Evolutionary conservation across 1,140 invertebrate species (phyloP).

Genomic region (Drepana arcuata): DNA sequence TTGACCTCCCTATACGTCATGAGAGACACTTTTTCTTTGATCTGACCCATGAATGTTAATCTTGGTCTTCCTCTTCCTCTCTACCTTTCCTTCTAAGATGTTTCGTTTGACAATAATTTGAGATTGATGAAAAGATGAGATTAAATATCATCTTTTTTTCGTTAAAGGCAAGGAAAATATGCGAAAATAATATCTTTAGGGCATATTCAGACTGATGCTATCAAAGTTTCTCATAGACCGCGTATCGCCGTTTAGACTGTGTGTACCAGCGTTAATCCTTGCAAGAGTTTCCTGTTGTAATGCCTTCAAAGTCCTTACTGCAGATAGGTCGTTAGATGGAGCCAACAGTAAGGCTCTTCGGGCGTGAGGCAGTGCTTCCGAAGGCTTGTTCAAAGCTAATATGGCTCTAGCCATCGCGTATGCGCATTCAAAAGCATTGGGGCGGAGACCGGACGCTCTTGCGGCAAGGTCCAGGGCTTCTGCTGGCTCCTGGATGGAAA

Average conservation of each 20-base stretch:
- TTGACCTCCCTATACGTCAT: too few species aligned
- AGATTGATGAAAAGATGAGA: too few species aligned
- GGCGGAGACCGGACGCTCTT: conserved; percentile 85
- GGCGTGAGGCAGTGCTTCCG: conserved; percentile 72
- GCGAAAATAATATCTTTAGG: too few species aligned
- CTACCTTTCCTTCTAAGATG: too few species aligned
- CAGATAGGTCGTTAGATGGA: conserved; percentile 37
- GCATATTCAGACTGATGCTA: conserved; percentile 58
- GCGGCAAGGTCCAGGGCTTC: conserved; percentile 91
- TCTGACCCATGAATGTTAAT: too few species aligned
- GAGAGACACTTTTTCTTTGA: too few species aligned
- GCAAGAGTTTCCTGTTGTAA: conserved; percentile 51
- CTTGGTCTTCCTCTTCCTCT: too few species aligned
- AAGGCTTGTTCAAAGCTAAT: conserved; percentile 76
- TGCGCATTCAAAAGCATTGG: conserved; percentile 92
- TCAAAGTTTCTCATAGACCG: conserved; percentile 54
- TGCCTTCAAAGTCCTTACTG: conserved; percentile 42
- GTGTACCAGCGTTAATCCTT: conserved; percentile 41
- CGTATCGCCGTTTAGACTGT: conserved; percentile 38
- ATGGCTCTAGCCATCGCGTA: conserved; percentile 92
- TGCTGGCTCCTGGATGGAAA: conserved; percentile 82
- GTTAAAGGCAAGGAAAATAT: too few species aligned
- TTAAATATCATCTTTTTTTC: too few species aligned
- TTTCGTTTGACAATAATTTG: too few species aligned
- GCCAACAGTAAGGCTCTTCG: conserved; percentile 65